Evolutionary conservation across 2,888 invertebrate species (phyloP).

Genomic region (Hecatera dysodea): DNA sequence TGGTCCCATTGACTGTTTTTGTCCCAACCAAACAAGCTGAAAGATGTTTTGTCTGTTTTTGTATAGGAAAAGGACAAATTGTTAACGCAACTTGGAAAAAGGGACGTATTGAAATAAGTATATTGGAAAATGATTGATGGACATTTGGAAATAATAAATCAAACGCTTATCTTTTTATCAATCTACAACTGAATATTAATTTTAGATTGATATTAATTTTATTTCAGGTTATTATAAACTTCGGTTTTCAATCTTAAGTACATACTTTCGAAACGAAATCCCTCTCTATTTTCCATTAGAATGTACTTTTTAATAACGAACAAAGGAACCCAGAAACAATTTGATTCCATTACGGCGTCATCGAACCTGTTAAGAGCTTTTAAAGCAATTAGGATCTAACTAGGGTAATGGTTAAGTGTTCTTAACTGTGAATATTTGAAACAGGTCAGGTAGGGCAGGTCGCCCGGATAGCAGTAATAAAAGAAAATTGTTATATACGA

Average conservation of each 20-base stretch:
- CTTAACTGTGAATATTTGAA: slow-evolving; percentile 26
- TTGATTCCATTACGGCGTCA: slow-evolving; percentile 18
- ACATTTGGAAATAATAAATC: too few relatives aligned
- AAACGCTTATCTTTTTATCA: too few relatives aligned
- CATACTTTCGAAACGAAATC: too few relatives aligned
- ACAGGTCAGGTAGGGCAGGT: slow-evolving; percentile 14
- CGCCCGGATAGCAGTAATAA: slow-evolving; percentile 4
- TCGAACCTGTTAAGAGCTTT: slow-evolving; percentile 18
- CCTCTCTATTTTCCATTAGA: too few relatives aligned
- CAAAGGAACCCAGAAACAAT: slow-evolving; percentile 11
- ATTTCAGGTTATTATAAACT: too few relatives aligned
- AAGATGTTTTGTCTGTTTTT: slow-evolving; percentile 6
- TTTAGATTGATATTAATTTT: too few relatives aligned
- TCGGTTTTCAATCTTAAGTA: too few relatives aligned
- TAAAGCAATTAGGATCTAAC: slow-evolving; percentile 32
- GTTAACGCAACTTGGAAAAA: background rate
- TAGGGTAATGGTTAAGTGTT: slow-evolving; percentile 30
- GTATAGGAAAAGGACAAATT: background rate
- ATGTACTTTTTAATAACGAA: background rate
- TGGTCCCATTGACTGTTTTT: slow-evolving; percentile 8
- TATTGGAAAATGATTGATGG: too few relatives aligned
- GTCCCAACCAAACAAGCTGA: slow-evolving; percentile 7
- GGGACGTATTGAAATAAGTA: too few relatives aligned
- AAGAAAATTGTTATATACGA: slow-evolving; percentile 24
- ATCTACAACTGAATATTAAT: too few relatives aligned